These are phyloP conservation scores for Silurus asotus DNA, from an alignment of 2,113 vertebrate species.

Conservation along the genomic window DNA sequence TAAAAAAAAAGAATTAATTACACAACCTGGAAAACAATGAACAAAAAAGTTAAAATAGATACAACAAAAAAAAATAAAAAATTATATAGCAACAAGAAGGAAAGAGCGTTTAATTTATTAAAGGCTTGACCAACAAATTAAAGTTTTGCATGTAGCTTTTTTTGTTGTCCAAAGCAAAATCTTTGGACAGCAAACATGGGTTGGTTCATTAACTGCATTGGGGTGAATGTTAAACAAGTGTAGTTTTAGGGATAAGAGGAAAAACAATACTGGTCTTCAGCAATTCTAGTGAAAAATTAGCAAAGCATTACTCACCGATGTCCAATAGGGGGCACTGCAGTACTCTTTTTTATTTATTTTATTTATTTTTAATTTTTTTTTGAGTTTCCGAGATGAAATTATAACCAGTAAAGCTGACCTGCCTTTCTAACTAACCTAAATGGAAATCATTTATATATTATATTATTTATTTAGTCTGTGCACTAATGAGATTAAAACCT, in stretches of 20 bases:
- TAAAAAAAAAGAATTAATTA: background rate
- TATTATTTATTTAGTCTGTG: background rate
- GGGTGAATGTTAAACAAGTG: background rate
- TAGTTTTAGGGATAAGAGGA: background rate
- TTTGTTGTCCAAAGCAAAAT: background rate
- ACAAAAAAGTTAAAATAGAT: too few species aligned
- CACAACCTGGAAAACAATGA: background rate
- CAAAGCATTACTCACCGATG: background rate
- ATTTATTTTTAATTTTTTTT: background rate
- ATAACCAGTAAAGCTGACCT: background rate
- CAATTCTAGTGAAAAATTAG: background rate
- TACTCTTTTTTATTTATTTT: background rate
- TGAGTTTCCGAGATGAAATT: background rate
- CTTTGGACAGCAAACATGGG: background rate
- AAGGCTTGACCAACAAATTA: background rate
- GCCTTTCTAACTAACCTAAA: background rate
- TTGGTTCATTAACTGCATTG: background rate
- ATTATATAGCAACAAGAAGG: background rate
- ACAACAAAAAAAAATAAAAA: background rate
- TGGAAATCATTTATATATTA: background rate
- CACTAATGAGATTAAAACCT: constrained; percentile 5
- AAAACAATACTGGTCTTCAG: background rate
- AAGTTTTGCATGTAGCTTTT: background rate
- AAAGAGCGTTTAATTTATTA: background rate
- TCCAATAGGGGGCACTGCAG: constrained; percentile 42